Evolutionary conservation across 2,888 invertebrate genomes (phyloP).

Genomic region (Dichetophora obliterata): DNA sequence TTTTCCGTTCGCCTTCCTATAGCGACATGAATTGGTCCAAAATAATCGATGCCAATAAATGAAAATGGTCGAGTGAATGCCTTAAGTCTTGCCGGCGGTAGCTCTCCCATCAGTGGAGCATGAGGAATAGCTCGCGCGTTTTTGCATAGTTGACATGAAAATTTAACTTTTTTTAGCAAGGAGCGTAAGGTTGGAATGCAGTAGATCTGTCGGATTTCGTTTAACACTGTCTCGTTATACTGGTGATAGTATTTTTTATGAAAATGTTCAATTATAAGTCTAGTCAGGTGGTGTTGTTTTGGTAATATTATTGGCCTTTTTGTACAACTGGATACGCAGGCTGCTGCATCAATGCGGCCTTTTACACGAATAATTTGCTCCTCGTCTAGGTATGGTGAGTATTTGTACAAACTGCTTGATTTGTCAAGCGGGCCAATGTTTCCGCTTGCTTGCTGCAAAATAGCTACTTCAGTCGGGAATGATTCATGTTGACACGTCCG

Average conservation of each 20-base stretch:
- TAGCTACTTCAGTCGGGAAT: too few species aligned
- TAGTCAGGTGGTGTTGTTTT: conserved; percentile 6
- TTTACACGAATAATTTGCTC: too few species aligned
- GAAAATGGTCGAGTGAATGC: conserved; percentile 42
- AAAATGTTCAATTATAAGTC: conserved; percentile 15
- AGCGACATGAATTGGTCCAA: conserved; percentile 40
- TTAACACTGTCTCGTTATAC: conserved; percentile 27
- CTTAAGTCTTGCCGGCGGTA: conserved; percentile 28
- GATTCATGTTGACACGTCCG: too few species aligned
- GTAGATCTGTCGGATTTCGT: conserved; percentile 28
- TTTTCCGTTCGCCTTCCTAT: conserved; percentile 40
- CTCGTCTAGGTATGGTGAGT: too few species aligned
- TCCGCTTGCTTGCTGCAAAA: too few species aligned
- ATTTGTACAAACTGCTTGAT: too few species aligned
- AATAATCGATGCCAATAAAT: conserved; percentile 47
- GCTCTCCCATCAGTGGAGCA: conserved; percentile 44
- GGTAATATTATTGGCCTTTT: neutral
- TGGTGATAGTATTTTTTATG: neutral
- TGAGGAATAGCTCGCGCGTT: conserved; percentile 27
- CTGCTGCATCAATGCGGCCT: too few species aligned
- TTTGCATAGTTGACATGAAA: conserved; percentile 38
- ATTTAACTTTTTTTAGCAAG: conserved; percentile 25
- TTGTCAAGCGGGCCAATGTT: too few species aligned
- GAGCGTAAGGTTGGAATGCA: conserved; percentile 39
- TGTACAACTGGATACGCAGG: too few species aligned